phyloP scores from a whole-genome alignment of 64 coral and sea anemone genomes.

The Montipora capricornis region DNA sequence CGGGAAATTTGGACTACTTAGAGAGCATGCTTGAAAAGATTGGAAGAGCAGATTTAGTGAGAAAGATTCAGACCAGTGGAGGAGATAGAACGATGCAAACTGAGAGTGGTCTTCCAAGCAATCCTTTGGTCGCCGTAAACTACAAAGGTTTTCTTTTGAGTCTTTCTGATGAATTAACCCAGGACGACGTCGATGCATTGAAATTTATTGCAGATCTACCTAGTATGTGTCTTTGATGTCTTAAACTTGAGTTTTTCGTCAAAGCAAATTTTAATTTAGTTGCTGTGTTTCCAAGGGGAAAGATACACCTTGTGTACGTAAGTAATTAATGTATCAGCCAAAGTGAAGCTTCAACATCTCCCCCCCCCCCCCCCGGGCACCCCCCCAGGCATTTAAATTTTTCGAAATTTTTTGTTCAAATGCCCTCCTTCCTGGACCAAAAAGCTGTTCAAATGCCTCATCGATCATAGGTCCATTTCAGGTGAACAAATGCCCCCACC shows the following conservation, averaged over 20 bases:
- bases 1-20: slow-evolving; percentile 59
- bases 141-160: slow-evolving; percentile 73
- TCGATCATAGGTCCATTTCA: too few relatives aligned
- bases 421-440: too few relatives aligned
- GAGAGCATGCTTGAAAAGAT: slow-evolving; percentile 56
- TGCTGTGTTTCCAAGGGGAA: too few relatives aligned
- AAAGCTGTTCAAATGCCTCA: too few relatives aligned
- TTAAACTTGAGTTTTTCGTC: not conserved
- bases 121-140: slow-evolving; percentile 11
- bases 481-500: too few relatives aligned
- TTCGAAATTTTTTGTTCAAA: too few relatives aligned
- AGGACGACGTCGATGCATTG: slow-evolving; percentile 66
- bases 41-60: slow-evolving; percentile 76
- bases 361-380: too few relatives aligned
- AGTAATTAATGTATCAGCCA: too few relatives aligned
- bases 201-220: slow-evolving; percentile 87
- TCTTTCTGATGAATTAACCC: slow-evolving; percentile 85
- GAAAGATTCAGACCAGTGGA: slow-evolving; percentile 61
- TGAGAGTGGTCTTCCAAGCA: slow-evolving; percentile 7
- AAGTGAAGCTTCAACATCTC: too few relatives aligned
- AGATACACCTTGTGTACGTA: too few relatives aligned
- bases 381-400: too few relatives aligned
- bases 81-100: slow-evolving; percentile 41
- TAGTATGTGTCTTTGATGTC: slow-evolving; percentile 39
- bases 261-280: not conserved